Percentiles rank a stretch among this genome's conserved stretches.
These are phyloP conservation scores for Pinctada fucata DNA, from an alignment of 2,888 invertebrate genomes.

Conservation along the genomic window DNA sequence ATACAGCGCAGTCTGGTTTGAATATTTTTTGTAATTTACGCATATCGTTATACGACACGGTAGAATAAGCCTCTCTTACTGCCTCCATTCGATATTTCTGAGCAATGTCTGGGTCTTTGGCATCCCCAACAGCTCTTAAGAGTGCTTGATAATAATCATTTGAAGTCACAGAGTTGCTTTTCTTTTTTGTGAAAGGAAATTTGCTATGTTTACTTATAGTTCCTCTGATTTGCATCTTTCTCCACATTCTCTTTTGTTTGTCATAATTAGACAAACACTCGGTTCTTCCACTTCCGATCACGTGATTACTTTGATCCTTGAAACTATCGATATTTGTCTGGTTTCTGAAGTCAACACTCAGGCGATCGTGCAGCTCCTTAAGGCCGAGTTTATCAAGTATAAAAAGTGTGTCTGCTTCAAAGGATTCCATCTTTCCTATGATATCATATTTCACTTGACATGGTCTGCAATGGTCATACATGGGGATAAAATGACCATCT, in stretches of 20 bases:
- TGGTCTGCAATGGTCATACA: constrained; percentile 53
- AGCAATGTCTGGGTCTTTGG: neutral
- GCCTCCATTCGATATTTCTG: constrained; percentile 42
- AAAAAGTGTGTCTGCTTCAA: constrained; percentile 48
- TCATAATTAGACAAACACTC: constrained; percentile 38
- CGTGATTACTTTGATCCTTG: constrained; percentile 26
- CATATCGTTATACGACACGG: constrained; percentile 28
- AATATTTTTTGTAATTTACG: constrained; percentile 36
- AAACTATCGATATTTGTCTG: constrained; percentile 21
- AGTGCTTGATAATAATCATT: constrained; percentile 32
- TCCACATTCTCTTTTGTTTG: constrained; percentile 46
- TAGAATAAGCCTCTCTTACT: constrained; percentile 40
- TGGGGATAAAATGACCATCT: constrained; percentile 53
- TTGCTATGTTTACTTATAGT: constrained; percentile 41
- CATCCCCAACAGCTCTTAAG: constrained; percentile 17
- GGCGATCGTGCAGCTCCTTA: neutral
- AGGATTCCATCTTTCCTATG: constrained; percentile 55
- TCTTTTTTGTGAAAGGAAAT: constrained; percentile 40
- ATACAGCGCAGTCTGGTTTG: constrained; percentile 48
- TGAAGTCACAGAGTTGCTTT: constrained; percentile 31
- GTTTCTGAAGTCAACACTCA: constrained; percentile 18
- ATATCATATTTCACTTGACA: constrained; percentile 49
- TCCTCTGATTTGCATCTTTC: constrained; percentile 49
- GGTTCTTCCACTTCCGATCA: neutral
- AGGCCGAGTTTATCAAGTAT: constrained; percentile 39